phyloP scores from a whole-genome alignment of 2,113 vertebrate species.

The Stigmatopora argus region DNA sequence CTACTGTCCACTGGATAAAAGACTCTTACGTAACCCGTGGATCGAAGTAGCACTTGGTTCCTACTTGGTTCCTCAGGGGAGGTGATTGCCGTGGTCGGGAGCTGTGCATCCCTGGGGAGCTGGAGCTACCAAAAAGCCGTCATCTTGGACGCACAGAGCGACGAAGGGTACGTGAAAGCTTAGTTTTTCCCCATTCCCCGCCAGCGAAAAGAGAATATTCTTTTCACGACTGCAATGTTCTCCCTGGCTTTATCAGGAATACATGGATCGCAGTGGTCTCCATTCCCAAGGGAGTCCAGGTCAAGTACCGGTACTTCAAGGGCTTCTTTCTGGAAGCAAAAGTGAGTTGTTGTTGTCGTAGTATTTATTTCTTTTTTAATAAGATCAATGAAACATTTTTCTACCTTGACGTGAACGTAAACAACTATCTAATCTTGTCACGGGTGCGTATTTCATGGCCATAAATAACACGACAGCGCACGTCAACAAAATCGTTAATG shows the following conservation, averaged over 20 bases:
- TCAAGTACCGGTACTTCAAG: slow-evolving; percentile 88
- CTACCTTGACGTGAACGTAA: not conserved
- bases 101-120: slow-evolving; percentile 79
- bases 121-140: slow-evolving; percentile 84
- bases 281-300: slow-evolving; percentile 71
- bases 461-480: not conserved
- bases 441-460: not conserved
- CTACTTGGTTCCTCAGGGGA: slow-evolving; percentile 71
- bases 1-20: no score
- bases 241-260: slow-evolving; percentile 53
- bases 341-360: slow-evolving; percentile 62
- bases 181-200: not conserved
- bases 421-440: not conserved
- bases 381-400: no score
- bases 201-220: not conserved
- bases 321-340: slow-evolving; percentile 86
- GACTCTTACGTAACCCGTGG: no score
- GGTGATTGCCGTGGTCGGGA: slow-evolving; percentile 86
- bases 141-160: slow-evolving; percentile 63
- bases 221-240: not conserved
- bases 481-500: no score
- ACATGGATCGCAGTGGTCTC: slow-evolving; percentile 75
- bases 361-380: no score
- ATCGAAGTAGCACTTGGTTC: no score
- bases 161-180: slow-evolving; percentile 65